phyloP scores from a whole-genome alignment of 2,113 vertebrate genomes.

The Chaetura pelagica region DNA sequence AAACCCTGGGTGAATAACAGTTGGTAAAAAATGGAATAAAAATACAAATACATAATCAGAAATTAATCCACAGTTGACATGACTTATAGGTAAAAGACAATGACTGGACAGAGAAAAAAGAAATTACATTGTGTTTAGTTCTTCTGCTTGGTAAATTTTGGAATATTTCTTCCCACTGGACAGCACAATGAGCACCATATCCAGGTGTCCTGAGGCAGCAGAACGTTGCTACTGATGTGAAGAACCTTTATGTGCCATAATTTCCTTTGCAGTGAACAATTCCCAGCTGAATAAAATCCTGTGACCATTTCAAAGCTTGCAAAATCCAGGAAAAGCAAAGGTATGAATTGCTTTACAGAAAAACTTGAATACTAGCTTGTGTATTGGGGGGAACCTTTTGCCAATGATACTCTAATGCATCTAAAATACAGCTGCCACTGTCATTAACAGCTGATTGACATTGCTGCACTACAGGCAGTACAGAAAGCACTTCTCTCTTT shows the following conservation, averaged over 20 bases:
- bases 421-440: neutral
- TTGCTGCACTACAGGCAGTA: neutral
- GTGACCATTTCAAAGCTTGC: constrained; percentile 5
- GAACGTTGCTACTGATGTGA: neutral
- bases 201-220: neutral
- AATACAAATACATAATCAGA: neutral
- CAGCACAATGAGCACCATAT: neutral
- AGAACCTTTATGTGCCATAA: neutral
- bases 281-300: constrained; percentile 17
- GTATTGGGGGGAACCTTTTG: neutral
- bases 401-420: neutral
- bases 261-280: neutral
- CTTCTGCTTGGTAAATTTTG: neutral
- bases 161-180: neutral
- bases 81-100: neutral
- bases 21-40: neutral
- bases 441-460: neutral
- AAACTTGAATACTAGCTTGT: neutral
- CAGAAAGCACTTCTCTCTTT: neutral
- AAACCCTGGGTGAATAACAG: neutral
- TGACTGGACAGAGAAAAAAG: neutral
- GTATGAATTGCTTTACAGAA: constrained; percentile 9
- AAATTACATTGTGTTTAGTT: neutral
- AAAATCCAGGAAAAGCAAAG: constrained; percentile 2
- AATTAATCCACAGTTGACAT: neutral